A percentile compares a stretch with the other conserved stretches of the same genome.
Evolutionary conservation across 2,113 vertebrate genomes (phyloP).

Genomic region (Callipepla californica): DNA sequence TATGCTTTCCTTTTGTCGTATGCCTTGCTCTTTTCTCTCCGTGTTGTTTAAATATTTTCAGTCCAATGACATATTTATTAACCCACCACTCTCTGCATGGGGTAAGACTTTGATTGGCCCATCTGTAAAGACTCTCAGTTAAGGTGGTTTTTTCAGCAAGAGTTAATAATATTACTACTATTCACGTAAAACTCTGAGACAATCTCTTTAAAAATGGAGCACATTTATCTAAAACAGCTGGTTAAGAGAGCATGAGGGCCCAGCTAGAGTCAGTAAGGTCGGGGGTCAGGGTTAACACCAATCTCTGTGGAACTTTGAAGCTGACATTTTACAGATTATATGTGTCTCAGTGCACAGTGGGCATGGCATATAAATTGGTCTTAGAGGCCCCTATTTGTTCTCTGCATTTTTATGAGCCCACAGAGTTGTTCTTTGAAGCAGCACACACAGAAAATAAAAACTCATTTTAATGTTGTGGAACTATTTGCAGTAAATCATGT

Average conservation of each 20-base stretch:
- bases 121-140: constrained; percentile 74
- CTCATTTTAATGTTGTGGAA: constrained; percentile 85
- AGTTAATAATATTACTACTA: constrained; percentile 84
- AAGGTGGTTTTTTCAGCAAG: constrained; percentile 81
- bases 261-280: constrained; percentile 85
- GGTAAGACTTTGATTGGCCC: constrained; percentile 76
- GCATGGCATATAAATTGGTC: constrained; percentile 87
- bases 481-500: constrained; percentile 86
- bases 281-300: constrained; percentile 91
- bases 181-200: constrained; percentile 80
- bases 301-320: constrained; percentile 94
- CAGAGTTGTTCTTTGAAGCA: constrained; percentile 88
- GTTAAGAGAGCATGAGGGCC: constrained; percentile 81
- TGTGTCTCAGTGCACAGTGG: constrained; percentile 83
- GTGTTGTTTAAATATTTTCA: constrained; percentile 84
- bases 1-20: constrained; percentile 83
- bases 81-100: constrained; percentile 78
- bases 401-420: constrained; percentile 87
- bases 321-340: constrained; percentile 92
- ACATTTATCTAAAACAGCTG: constrained; percentile 96
- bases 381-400: constrained; percentile 88
- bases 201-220: constrained; percentile 83
- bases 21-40: constrained; percentile 79
- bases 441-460: constrained; percentile 84
- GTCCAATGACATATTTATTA: constrained; percentile 86